Percentiles rank a stretch among this genome's conserved stretches.
These are phyloP conservation scores for Stenurella melanura DNA, from an alignment of 2,888 invertebrate species.

Conservation along the genomic window DNA sequence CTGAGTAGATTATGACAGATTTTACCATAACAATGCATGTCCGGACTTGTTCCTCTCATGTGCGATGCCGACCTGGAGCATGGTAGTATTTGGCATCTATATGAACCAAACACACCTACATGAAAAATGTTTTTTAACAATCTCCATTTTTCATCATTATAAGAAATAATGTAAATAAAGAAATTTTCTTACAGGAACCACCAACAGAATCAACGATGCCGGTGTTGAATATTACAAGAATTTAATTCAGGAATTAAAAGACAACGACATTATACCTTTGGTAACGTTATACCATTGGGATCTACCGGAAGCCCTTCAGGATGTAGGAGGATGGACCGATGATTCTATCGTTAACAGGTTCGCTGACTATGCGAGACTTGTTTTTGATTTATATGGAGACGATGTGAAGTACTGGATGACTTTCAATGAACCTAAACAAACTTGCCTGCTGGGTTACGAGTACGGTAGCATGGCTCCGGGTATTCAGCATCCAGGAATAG, in stretches of 20 bases:
- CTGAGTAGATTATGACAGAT: no score
- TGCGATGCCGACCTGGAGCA: no score
- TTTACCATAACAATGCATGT: no score
- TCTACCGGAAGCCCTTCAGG: constrained; percentile 62
- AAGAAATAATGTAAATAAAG: no score
- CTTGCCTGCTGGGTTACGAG: constrained; percentile 62
- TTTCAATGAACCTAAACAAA: constrained; percentile 74
- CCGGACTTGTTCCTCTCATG: no score
- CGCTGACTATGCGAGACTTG: constrained; percentile 75
- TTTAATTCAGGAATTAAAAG: constrained; percentile 74
- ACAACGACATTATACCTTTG: constrained; percentile 74
- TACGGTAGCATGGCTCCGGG: constrained; percentile 64
- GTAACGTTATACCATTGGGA: constrained; percentile 78
- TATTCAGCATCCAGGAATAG: constrained; percentile 71
- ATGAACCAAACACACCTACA: no score
- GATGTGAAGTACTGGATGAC: constrained; percentile 75
- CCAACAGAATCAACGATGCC: constrained; percentile 73
- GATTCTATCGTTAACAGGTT: constrained; percentile 77
- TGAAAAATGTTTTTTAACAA: no score
- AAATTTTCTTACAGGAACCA: constrained; percentile 38
- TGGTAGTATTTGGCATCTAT: no score
- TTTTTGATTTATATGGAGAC: constrained; percentile 71
- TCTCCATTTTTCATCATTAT: no score
- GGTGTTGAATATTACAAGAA: constrained; percentile 58
- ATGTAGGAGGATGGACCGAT: constrained; percentile 80